These are phyloP conservation scores for Synanthedon myopaeformis DNA, from an alignment of 2,888 invertebrate species.

Conservation along the genomic window DNA sequence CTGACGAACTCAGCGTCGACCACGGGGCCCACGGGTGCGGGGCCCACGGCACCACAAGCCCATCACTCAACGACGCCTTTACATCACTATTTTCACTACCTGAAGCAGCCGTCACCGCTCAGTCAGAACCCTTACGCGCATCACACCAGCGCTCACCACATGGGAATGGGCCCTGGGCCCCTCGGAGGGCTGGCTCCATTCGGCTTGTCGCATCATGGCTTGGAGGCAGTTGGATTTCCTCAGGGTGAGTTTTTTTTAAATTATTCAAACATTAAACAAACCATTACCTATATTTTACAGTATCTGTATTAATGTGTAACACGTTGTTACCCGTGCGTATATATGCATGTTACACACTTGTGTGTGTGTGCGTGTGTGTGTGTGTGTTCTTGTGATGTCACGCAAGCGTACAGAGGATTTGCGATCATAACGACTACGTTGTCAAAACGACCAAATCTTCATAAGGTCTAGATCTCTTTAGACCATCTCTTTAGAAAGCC, in stretches of 20 bases:
- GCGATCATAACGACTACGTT: too few species aligned
- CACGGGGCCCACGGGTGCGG: conserved; percentile 44
- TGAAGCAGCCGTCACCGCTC: conserved; percentile 67
- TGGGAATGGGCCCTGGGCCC: conserved; percentile 68
- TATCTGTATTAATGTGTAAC: background rate
- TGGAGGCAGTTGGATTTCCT: conserved; percentile 65
- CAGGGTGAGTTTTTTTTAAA: conserved; percentile 41
- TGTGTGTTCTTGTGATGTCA: too few species aligned
- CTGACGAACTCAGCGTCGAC: conserved; percentile 54
- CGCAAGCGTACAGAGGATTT: too few species aligned
- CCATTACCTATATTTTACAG: background rate
- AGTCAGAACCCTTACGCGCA: conserved; percentile 62
- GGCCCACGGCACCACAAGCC: conserved; percentile 50
- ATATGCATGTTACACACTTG: too few species aligned
- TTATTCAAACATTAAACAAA: background rate
- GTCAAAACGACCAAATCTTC: too few species aligned
- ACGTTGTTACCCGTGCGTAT: too few species aligned
- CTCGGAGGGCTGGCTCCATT: conserved; percentile 62
- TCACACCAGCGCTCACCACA: conserved; percentile 60
- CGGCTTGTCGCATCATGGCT: conserved; percentile 56
- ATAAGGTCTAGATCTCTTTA: too few species aligned
- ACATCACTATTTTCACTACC: conserved; percentile 69
- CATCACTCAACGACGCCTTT: conserved; percentile 67
- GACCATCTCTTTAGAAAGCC: too few species aligned
- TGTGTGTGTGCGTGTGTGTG: too few species aligned